Percentiles rank a stretch among this genome's conserved stretches.
These are phyloP conservation scores for Typhlomys cinereus DNA, from an alignment of 2,113 vertebrate species.

Conservation along the genomic window DNA sequence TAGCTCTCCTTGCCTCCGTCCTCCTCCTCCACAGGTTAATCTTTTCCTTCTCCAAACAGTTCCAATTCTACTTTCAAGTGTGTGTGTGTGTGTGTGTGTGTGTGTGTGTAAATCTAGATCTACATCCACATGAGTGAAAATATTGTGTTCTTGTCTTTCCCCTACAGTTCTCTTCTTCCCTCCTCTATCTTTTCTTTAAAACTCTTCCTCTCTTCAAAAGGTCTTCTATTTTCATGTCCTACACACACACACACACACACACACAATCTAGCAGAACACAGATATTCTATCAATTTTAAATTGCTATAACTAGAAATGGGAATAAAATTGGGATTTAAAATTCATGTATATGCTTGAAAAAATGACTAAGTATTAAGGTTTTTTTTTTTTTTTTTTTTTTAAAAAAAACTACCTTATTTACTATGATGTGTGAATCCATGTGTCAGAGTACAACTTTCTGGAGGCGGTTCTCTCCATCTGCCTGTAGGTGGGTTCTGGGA, in stretches of 20 bases:
- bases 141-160: neutral
- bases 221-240: neutral
- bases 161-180: neutral
- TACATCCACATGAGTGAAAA: neutral
- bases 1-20: no score
- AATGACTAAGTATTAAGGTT: no score
- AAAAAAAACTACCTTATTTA: no score
- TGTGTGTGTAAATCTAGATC: neutral
- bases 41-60: no score
- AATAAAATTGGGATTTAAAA: neutral
- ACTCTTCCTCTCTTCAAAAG: neutral
- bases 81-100: no score
- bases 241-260: no score
- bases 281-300: neutral
- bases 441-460: no score
- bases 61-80: neutral
- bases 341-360: constrained; percentile 23
- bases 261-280: neutral
- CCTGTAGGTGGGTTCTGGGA: no score
- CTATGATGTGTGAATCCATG: no score
- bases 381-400: no score
- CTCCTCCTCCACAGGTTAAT: neutral
- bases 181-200: neutral
- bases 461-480: no score
- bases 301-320: constrained; percentile 1